Conservation (phyloP, 1,140 invertebrate species). For the Schlechtendalia chinensis region DNA sequence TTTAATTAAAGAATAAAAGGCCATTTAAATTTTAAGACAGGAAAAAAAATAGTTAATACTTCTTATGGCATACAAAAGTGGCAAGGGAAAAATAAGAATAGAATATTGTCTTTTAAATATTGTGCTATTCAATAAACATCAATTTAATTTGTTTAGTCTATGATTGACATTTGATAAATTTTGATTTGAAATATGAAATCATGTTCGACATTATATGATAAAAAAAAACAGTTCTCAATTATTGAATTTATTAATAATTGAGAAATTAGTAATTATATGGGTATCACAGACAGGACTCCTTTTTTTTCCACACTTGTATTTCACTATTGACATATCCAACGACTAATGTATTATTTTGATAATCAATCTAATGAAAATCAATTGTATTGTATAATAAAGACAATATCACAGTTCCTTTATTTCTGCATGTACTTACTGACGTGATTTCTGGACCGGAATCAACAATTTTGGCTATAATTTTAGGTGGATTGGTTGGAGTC, state of each 20-base stretch:
- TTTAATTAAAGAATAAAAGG: neutral
- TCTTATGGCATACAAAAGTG: neutral
- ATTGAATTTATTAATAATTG: neutral
- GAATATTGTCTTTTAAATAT: neutral
- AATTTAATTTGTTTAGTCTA: neutral
- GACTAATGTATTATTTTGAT: conserved; percentile 41
- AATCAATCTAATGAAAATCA: conserved; percentile 24
- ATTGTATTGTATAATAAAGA: neutral
- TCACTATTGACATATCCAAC: conserved; percentile 32
- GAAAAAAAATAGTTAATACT: neutral
- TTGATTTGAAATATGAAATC: neutral
- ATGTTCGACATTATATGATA: neutral
- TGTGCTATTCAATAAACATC: neutral
- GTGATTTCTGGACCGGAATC: conserved; percentile 38
- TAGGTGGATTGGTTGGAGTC: conserved; percentile 26
- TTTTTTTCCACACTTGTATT: conserved; percentile 37
- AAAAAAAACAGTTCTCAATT: neutral
- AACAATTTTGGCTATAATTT: conserved; percentile 20
- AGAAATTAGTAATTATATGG: neutral
- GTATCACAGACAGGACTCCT: conserved; percentile 3
- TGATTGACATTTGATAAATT: neutral
- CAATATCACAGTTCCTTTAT: neutral
- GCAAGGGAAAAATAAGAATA: neutral
- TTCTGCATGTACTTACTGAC: conserved; percentile 12
- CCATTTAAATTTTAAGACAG: neutral